These are phyloP conservation scores for Trichopoda pennipes DNA, from an alignment of 2,888 invertebrate species.

Conservation along the genomic window DNA sequence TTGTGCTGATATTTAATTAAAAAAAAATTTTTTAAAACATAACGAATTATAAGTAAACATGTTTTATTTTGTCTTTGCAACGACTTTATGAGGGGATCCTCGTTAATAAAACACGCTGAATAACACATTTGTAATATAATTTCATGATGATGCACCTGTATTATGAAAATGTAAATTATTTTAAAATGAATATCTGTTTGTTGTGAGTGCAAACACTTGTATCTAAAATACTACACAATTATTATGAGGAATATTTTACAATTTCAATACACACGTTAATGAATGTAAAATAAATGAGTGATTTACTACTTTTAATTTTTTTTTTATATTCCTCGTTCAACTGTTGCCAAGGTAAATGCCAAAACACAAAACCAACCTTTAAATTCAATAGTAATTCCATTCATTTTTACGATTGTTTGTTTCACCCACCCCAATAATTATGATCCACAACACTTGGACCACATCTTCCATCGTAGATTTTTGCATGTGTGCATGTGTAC, in stretches of 20 bases:
- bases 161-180: constrained; percentile 33
- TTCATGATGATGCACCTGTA: constrained; percentile 56
- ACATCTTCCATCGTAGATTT: constrained; percentile 3
- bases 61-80: too few species aligned
- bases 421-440: constrained; percentile 44
- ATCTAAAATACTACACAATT: constrained; percentile 10
- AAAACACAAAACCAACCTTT: constrained; percentile 69
- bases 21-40: too few species aligned
- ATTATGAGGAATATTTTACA: constrained; percentile 53
- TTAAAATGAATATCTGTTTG: constrained; percentile 27
- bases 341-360: constrained; percentile 70
- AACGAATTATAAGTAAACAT: too few species aligned
- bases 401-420: constrained; percentile 28
- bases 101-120: not conserved
- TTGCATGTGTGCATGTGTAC: not conserved
- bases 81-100: too few species aligned
- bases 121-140: constrained; percentile 16
- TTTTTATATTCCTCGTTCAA: constrained; percentile 3
- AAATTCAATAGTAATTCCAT: constrained; percentile 54
- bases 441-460: constrained; percentile 21
- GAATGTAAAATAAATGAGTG: constrained; percentile 44
- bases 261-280: constrained; percentile 47
- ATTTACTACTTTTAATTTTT: constrained; percentile 9
- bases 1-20: too few species aligned
- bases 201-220: not conserved